Evolutionary conservation across 64 coral and sea anemone species (phyloP).

Genomic region (Dendronephthya gigantea): DNA sequence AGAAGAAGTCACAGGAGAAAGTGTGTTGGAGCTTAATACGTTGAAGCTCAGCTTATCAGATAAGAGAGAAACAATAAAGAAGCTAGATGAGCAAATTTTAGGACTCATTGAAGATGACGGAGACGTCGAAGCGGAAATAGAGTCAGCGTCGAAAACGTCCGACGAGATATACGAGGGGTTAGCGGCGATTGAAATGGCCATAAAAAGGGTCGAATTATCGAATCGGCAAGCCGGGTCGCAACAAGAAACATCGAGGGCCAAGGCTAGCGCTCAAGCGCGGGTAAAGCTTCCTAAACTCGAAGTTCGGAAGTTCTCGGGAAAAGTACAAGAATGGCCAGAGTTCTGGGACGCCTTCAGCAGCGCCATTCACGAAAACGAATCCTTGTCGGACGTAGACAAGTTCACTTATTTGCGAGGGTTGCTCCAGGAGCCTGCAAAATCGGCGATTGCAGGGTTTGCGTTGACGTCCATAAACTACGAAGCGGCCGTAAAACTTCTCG

Average conservation of each 20-base stretch:
- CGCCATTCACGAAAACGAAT: neutral
- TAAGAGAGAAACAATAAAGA: neutral
- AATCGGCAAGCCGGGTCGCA: too few species aligned
- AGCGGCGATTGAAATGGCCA: neutral
- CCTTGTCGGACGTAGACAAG: neutral
- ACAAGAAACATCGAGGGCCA: too few species aligned
- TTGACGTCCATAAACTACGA: constrained; percentile 16
- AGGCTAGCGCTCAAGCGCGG: neutral
- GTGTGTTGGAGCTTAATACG: neutral
- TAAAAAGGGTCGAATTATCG: neutral
- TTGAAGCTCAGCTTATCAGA: neutral
- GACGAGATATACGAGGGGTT: neutral
- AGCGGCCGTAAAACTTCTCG: constrained; percentile 7
- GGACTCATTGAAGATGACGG: neutral
- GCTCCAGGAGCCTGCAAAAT: neutral
- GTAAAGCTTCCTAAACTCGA: neutral
- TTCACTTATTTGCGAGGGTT: neutral
- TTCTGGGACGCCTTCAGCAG: neutral
- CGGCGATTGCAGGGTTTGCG: constrained; percentile 22
- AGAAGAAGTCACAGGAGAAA: neutral
- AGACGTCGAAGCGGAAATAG: neutral
- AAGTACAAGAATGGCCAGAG: neutral
- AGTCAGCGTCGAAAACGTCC: neutral
- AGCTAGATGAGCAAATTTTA: neutral
- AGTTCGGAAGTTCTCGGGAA: neutral